Percentiles rank a stretch among this genome's conserved stretches.
Conservation (phyloP, 2,797 vertebrate species). For the Microctenopoma lineatum region DNA sequence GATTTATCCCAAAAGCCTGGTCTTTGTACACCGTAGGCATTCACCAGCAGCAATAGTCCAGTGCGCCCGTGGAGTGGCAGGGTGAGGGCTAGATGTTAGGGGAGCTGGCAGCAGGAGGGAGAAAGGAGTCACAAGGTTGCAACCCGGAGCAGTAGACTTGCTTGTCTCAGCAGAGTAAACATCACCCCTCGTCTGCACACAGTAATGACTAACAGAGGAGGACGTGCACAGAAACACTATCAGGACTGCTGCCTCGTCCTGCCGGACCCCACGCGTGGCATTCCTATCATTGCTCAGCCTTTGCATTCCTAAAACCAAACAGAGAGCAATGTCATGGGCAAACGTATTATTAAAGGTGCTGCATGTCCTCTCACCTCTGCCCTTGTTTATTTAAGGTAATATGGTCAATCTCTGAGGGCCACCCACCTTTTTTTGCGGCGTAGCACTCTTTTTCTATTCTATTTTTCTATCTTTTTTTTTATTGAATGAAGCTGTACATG, state of each 20-base stretch:
- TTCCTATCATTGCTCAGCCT: conserved; percentile 60
- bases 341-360: conserved; percentile 53
- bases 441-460: conserved; percentile 25
- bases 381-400: conserved; percentile 61
- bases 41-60: conserved; percentile 52
- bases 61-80: conserved; percentile 63
- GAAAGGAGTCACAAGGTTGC: conserved; percentile 84
- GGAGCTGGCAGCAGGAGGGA: conserved; percentile 79
- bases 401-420: conserved; percentile 28
- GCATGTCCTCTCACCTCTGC: conserved; percentile 55
- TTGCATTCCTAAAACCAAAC: conserved; percentile 62
- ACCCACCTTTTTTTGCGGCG: conserved; percentile 29
- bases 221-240: conserved; percentile 82
- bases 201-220: conserved; percentile 84
- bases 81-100: conserved; percentile 71
- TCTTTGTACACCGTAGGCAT: conserved; percentile 44
- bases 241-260: conserved; percentile 72
- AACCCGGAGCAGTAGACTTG: conserved; percentile 84
- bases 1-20: conserved; percentile 40
- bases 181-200: conserved; percentile 82
- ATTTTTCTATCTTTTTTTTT: conserved; percentile 40
- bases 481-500: conserved; percentile 31
- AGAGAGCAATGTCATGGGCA: conserved; percentile 20
- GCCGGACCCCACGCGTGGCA: conserved; percentile 66
- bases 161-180: conserved; percentile 87